These are phyloP conservation scores for Thecocarcelia acutangulata DNA, from an alignment of 2,888 invertebrate species.

Conservation along the genomic window DNA sequence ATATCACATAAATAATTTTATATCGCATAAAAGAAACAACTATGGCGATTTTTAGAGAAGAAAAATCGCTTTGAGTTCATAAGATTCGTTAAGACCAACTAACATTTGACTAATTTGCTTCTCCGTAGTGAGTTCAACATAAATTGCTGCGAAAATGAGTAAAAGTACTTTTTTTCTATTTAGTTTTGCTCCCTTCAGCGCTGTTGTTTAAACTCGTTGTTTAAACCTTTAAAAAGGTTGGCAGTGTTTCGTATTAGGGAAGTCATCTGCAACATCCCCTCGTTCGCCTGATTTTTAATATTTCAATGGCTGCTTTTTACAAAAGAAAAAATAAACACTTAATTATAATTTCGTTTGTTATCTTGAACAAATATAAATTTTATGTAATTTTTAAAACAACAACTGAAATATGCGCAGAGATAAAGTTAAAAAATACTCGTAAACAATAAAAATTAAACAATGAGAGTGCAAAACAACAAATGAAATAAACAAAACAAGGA, in stretches of 20 bases:
- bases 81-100: too few relatives aligned
- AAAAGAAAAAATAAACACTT: slow-evolving; percentile 55
- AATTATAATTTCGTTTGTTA: slow-evolving; percentile 62
- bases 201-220: slow-evolving; percentile 15
- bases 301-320: slow-evolving; percentile 5
- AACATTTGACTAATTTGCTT: too few relatives aligned
- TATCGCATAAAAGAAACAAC: too few relatives aligned
- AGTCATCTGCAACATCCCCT: slow-evolving; percentile 51
- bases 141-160: background rate
- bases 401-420: slow-evolving; percentile 33
- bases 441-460: slow-evolving; percentile 38
- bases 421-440: slow-evolving; percentile 17
- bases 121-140: background rate
- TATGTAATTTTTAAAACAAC: slow-evolving; percentile 39
- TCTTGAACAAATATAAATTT: slow-evolving; percentile 50
- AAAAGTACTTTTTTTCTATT: background rate
- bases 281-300: background rate
- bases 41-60: too few relatives aligned
- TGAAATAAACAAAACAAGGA: background rate
- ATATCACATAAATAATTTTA: too few relatives aligned
- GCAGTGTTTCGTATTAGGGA: slow-evolving; percentile 58
- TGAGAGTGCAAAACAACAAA: slow-evolving; percentile 20
- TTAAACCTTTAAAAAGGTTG: slow-evolving; percentile 49
- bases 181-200: background rate
- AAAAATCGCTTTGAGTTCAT: too few relatives aligned